Conservation (phyloP, 2,888 invertebrate genomes). For the Myathropa florea region DNA sequence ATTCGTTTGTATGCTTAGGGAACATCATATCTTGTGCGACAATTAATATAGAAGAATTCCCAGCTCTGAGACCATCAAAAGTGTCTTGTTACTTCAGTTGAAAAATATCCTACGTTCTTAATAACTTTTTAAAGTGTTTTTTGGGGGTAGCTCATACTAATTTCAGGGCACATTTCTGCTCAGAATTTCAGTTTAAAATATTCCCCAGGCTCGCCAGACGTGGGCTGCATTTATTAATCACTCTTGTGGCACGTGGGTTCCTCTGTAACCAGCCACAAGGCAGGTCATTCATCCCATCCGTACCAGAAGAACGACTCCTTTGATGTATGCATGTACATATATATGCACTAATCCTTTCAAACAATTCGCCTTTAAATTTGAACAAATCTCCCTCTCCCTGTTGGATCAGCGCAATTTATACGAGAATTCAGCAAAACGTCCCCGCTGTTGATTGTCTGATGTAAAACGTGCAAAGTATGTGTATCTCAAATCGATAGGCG, state of each 20-base stretch:
- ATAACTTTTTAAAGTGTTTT: no score
- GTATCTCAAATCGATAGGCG: no score
- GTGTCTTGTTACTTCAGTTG: no score
- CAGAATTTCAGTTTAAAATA: background rate
- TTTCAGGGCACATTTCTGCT: no score
- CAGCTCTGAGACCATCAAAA: no score
- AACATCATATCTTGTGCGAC: no score
- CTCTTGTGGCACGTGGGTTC: background rate
- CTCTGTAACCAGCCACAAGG: background rate
- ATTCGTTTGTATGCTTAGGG: no score
- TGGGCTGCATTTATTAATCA: background rate
- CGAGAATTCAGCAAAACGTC: background rate
- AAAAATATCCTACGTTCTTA: no score
- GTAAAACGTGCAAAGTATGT: background rate
- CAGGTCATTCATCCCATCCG: background rate
- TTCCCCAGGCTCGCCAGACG: background rate
- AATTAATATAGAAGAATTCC: no score
- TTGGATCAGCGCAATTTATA: background rate
- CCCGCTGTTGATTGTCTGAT: background rate
- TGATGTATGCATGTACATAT: background rate
- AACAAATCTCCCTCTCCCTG: background rate
- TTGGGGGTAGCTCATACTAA: no score
- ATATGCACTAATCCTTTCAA: background rate
- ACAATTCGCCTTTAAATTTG: background rate
- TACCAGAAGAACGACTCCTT: background rate